Base-by-base conservation (phyloP, 2,888 invertebrate species). In the Strigamia crassipes region DNA sequence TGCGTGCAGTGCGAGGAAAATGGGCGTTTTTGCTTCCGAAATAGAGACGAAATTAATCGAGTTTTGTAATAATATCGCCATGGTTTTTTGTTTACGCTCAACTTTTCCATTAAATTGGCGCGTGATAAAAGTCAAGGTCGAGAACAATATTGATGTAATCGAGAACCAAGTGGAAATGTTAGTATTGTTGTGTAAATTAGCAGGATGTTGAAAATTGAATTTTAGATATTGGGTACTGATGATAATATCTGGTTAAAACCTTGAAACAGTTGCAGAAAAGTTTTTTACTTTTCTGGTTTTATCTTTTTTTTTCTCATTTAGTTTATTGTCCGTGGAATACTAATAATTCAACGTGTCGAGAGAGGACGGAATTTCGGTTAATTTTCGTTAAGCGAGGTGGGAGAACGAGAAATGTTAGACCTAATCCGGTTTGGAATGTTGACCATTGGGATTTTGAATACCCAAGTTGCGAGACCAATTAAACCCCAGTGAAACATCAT, bases 401-500 rank as follows among this genome's bases (percentile, higher is more conserved):
- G 21, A 61, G 61, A 61, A 61, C n/a, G 61, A 61, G 61, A 61
- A 61, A 61, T 61, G 61, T 61, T 61, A 23, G 61, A n/a, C n/a
- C 21, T 61, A 61, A 61, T 61, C 61, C 61, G 18, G 23, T 61
- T 61, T 61, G 61, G 61, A 61, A 61, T 61, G 61, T 61, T 61
- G 61, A 21, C 21, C 61, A 61, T 61, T 61, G 61, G 61, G 61
- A 61, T 61, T 23, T 23, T 61, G 61, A 61, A 61, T 61, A 61
- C 61, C 61, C 61, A 23, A 61, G 61, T 61, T 61, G 61, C 61
- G 61, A 61, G 61, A 61, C 61, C 61, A 61, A 61, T 61, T 61
- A 61, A 61, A 61, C 61, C 61, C 61, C 61, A 12, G 61, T 61
- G 61, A 61, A 61, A 61, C 21, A 61, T 61, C 61, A 61, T n/a